Conservation (phyloP, 1,140 invertebrate genomes). For the Drosophila nannoptera region DNA sequence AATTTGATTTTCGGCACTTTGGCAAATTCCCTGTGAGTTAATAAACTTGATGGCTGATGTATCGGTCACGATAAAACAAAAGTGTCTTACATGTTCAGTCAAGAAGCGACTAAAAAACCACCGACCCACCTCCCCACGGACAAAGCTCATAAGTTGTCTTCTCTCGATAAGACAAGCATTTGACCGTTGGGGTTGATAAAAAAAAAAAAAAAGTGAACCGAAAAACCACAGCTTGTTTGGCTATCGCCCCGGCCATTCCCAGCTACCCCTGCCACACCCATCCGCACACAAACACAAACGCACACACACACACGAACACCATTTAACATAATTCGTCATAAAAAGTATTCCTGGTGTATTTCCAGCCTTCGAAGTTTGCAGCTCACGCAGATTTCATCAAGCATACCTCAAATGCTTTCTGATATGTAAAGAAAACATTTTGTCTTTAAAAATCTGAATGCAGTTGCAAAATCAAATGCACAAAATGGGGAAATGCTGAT, state of each 20-base stretch:
- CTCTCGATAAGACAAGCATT: constrained; percentile 48
- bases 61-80: constrained; percentile 71
- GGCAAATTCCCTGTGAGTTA: constrained; percentile 64
- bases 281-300: too few species aligned
- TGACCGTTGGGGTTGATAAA: constrained; percentile 47
- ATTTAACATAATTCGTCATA: constrained; percentile 67
- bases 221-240: neutral
- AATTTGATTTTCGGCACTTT: constrained; percentile 76
- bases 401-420: neutral
- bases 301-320: constrained; percentile 22
- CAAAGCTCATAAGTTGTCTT: constrained; percentile 13
- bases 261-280: neutral
- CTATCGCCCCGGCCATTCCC: constrained; percentile 17
- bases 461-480: neutral
- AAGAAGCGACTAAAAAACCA: constrained; percentile 50
- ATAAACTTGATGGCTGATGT: constrained; percentile 74
- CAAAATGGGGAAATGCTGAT: neutral
- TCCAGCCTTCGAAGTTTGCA: constrained; percentile 12
- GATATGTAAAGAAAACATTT: neutral
- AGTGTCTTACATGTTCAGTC: constrained; percentile 50
- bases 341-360: constrained; percentile 44
- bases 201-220: too few species aligned
- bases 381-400: neutral
- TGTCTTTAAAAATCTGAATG: neutral
- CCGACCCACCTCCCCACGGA: constrained; percentile 34